Evolutionary conservation across 2,797 vertebrate species (phyloP), one percentile per base, ranked within the genome.

Genomic region (Rallus crepitans): DNA sequence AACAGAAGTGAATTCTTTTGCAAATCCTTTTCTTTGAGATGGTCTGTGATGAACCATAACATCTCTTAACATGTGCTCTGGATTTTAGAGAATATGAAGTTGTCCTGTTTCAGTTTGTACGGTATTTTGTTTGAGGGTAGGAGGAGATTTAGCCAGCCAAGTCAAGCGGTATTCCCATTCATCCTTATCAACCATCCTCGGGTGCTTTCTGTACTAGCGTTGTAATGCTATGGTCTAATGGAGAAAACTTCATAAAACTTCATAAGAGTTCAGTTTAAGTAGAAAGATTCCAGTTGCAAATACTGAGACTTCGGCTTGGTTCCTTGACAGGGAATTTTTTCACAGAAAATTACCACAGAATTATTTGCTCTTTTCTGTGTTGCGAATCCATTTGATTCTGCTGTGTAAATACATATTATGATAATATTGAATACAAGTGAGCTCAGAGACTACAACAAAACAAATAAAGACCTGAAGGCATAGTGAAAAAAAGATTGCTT

Each of bases 151-250:
- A 82, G 20, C 16, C 28, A 50, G 31, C 5, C 30, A 59, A 53
- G 25, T 66, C 33, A 69, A 9, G 8, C 23, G 4, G 5, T 40
- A 39, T 35, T 28, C 6, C 18, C 27, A 88, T 24, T 66, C 37
- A 77, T 42, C 50, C 23, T 39, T 79, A 13, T 37, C 37, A 7
- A 33, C 0, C 0, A 7, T 33, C 0, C 0, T 21, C 37, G 1
- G 1, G 16, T 45, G 17, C 14, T 72, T 83, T 72, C 45, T 3
- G 2, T 30, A 27, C 11, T 17, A 45, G 0, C 1, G 6, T 11
- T 66, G 24, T 28, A 57, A 11, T n/a, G 21, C 40, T 71, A 2
- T 30, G 35, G 52, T 40, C 21, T 25, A 2, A 16, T 78, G 48
- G 16, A 75, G 42, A 71, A 84, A 93, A 48, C 2, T 47, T 63